These are phyloP conservation scores for Chelon labrosus DNA, from an alignment of 2,797 vertebrate species.

Conservation along the genomic window DNA sequence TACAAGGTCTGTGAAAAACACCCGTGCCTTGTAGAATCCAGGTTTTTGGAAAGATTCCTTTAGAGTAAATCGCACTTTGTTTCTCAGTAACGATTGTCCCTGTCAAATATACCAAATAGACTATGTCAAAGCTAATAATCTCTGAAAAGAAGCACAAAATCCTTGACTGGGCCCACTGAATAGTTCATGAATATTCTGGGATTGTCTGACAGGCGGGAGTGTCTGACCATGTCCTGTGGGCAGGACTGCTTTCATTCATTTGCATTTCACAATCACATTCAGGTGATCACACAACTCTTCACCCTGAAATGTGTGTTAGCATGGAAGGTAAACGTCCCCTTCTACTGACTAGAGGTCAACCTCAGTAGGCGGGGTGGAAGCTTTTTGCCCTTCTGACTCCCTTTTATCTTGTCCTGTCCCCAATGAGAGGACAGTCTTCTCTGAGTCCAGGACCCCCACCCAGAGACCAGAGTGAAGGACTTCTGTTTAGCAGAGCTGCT, in stretches of 20 bases:
- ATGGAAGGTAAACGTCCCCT: constrained; percentile 18
- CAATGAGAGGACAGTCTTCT: constrained; percentile 7
- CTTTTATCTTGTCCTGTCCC: constrained; percentile 28
- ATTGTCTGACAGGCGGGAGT: no score
- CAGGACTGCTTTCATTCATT: constrained; percentile 13
- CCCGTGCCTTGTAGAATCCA: no score
- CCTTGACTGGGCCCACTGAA: no score
- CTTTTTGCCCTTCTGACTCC: constrained; percentile 12
- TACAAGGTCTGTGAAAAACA: no score
- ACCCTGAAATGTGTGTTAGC: constrained; percentile 15
- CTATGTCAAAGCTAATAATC: no score
- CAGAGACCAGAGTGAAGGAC: constrained; percentile 8
- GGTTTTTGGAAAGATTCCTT: no score
- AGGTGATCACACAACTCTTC: constrained; percentile 30
- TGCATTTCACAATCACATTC: constrained; percentile 22
- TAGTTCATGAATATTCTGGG: no score
- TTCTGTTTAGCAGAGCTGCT: background rate
- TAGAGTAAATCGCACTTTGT: no score
- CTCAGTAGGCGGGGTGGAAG: constrained; percentile 42
- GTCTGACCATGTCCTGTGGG: no score
- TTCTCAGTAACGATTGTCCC: no score
- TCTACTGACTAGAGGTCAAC: constrained; percentile 29
- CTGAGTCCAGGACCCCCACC: constrained; percentile 29
- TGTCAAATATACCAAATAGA: no score
- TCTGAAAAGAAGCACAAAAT: no score